These are phyloP conservation scores for Progne subis DNA, from an alignment of 2,113 vertebrate species.

Conservation along the genomic window DNA sequence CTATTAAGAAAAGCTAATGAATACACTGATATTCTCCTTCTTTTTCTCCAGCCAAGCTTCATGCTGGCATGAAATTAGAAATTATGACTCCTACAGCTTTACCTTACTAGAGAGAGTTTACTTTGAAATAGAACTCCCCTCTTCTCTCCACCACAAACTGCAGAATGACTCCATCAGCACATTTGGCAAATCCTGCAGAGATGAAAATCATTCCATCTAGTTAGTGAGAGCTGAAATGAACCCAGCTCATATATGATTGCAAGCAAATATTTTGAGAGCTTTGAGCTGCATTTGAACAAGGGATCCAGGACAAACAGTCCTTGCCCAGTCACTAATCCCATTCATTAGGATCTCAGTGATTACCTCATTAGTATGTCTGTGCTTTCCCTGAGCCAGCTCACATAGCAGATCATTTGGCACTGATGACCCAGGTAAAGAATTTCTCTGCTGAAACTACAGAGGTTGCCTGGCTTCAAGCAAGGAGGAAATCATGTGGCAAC, in stretches of 20 bases:
- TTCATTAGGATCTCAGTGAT: slow-evolving; percentile 46
- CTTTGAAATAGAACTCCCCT: not conserved
- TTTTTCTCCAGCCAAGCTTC: not conserved
- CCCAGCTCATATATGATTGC: not conserved
- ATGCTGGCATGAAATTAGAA: not conserved
- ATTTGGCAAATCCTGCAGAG: not conserved
- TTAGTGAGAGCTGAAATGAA: not conserved
- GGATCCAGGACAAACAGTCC: slow-evolving; percentile 32
- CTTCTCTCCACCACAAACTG: not conserved
- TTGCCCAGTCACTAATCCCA: slow-evolving; percentile 16
- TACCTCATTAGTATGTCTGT: slow-evolving; percentile 35
- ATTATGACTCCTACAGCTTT: not conserved
- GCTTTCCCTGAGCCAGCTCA: not conserved
- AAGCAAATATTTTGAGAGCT: slow-evolving; percentile 45
- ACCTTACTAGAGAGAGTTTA: not conserved
- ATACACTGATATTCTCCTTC: not conserved
- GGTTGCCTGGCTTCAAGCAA: not conserved
- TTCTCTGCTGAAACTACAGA: not conserved
- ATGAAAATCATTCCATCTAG: not conserved
- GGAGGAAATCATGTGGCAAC: not conserved
- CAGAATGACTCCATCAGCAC: not conserved
- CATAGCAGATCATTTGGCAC: not conserved
- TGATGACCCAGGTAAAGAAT: not conserved
- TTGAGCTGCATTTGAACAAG: not conserved
- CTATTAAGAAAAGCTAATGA: not conserved